Evolutionary conservation across 2,888 invertebrate genomes (phyloP).

Genomic region (Augiades crinisus): DNA sequence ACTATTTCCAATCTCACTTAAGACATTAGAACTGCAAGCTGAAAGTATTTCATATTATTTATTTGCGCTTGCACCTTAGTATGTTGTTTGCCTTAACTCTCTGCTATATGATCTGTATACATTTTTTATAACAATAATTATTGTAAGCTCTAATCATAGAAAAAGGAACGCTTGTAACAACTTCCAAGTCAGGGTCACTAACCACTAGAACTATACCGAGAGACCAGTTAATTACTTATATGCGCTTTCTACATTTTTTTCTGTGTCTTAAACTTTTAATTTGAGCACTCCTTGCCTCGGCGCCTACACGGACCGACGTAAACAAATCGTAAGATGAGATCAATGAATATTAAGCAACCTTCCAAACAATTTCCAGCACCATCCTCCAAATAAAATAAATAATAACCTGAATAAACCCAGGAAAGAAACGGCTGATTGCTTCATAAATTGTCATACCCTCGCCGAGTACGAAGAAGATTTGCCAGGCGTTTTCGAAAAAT

Average conservation of each 20-base stretch:
- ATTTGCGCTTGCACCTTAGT: too few species aligned
- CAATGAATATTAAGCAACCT: slow-evolving; percentile 76
- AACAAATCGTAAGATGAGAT: slow-evolving; percentile 71
- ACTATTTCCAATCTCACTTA: too few species aligned
- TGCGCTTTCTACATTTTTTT: not conserved
- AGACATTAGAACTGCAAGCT: too few species aligned
- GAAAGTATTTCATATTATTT: too few species aligned
- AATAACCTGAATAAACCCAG: slow-evolving; percentile 64
- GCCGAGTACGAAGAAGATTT: slow-evolving; percentile 55
- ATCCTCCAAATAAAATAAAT: slow-evolving; percentile 65
- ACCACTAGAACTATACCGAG: too few species aligned
- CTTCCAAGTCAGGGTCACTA: too few species aligned
- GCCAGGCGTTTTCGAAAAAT: slow-evolving; percentile 48
- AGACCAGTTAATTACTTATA: too few species aligned
- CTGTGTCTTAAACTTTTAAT: slow-evolving; percentile 43
- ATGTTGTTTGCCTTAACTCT: too few species aligned
- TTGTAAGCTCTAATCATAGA: too few species aligned
- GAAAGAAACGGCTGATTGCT: slow-evolving; percentile 70
- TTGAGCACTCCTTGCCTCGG: slow-evolving; percentile 54
- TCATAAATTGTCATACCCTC: slow-evolving; percentile 73
- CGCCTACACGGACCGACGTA: slow-evolving; percentile 62
- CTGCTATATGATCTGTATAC: too few species aligned
- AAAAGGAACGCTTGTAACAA: too few species aligned
- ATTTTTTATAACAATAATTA: too few species aligned
- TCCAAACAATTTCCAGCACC: slow-evolving; percentile 67